These are phyloP conservation scores for Protonemura montana DNA, from an alignment of 2,888 invertebrate genomes.

Conservation along the genomic window DNA sequence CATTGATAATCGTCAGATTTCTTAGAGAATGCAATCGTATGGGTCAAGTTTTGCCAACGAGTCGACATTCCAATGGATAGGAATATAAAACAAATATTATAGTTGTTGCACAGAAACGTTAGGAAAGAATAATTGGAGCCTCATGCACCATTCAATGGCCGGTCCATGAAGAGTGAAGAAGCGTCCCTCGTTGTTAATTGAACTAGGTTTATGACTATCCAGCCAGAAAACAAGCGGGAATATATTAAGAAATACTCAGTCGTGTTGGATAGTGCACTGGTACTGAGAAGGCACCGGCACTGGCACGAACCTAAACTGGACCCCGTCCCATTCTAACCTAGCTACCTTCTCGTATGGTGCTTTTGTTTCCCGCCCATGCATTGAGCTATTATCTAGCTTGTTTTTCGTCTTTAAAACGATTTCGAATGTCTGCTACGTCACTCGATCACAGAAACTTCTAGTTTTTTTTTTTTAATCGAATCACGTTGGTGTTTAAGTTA, in stretches of 20 bases:
- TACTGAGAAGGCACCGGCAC: not conserved
- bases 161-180: conserved; percentile 1
- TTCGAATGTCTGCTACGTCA: not conserved
- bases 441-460: not conserved
- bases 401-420: not conserved
- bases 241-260: not conserved
- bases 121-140: not conserved
- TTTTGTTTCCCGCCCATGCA: conserved; percentile 41
- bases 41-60: not conserved
- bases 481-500: not conserved
- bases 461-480: not conserved
- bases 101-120: conserved; percentile 34
- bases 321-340: conserved; percentile 9
- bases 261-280: conserved; percentile 13
- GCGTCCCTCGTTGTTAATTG: not conserved
- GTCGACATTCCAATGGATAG: not conserved
- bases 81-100: conserved; percentile 9
- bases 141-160: conserved; percentile 18
- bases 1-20: conserved; percentile 21
- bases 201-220: not conserved
- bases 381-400: conserved; percentile 39
- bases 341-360: conserved; percentile 21
- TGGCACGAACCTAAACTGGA: not conserved
- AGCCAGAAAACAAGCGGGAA: conserved; percentile 7
- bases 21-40: conserved; percentile 37